These are phyloP conservation scores for Gambelia wislizenii DNA, from an alignment of 2,797 vertebrate species.

Conservation along the genomic window DNA sequence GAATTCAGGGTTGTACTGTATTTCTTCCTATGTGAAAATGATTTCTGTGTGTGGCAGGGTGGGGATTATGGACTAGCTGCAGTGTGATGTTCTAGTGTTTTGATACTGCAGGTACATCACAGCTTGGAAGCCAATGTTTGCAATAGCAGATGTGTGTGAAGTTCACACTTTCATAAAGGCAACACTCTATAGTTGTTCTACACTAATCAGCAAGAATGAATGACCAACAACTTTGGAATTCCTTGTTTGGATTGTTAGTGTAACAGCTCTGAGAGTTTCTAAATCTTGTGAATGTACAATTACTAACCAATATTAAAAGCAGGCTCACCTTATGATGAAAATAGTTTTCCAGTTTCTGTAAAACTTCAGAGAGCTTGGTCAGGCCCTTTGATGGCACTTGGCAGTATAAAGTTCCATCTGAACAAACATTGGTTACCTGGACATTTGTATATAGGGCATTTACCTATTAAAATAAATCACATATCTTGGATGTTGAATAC, in stretches of 20 bases:
- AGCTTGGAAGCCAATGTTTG: not conserved
- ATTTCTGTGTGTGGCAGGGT: not conserved
- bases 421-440: constrained; percentile 87
- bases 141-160: not conserved
- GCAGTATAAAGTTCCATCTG: constrained; percentile 90
- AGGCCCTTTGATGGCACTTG: constrained; percentile 90
- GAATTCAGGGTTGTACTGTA: not conserved
- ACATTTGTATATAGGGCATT: constrained; percentile 84
- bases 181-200: not conserved
- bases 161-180: not conserved
- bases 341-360: constrained; percentile 86
- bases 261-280: not conserved
- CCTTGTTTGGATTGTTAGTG: not conserved
- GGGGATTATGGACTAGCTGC: not conserved
- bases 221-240: not conserved
- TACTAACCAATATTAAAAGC: not conserved
- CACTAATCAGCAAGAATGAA: not conserved
- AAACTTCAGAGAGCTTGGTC: constrained; percentile 82
- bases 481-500: not conserved
- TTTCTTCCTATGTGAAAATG: not conserved
- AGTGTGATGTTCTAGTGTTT: not conserved
- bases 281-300: not conserved
- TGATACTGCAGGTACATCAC: not conserved
- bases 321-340: constrained; percentile 86
- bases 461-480: constrained; percentile 75